Conservation (phyloP, 2,888 invertebrate species). For the Salpingus planirostris region DNA sequence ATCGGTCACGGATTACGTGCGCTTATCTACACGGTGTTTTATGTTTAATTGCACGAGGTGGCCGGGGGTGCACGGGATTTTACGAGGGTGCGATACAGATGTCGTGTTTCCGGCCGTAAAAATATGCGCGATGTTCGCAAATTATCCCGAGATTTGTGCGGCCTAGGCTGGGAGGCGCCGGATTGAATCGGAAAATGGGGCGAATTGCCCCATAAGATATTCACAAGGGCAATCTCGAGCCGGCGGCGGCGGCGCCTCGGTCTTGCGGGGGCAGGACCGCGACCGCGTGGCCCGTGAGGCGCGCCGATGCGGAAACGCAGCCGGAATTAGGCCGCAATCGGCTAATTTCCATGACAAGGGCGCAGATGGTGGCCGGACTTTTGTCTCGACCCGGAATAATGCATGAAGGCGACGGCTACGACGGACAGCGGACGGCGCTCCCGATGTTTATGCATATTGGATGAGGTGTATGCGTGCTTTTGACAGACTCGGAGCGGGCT, state of each 20-base stretch:
- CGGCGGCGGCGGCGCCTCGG: too few species aligned
- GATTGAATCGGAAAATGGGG: conserved; percentile 35
- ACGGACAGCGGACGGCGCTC: conserved; percentile 24
- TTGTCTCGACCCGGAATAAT: conserved; percentile 32
- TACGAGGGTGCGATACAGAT: too few species aligned
- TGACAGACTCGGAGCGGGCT: conserved; percentile 25
- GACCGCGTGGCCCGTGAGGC: conserved; percentile 23
- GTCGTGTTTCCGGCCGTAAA: too few species aligned
- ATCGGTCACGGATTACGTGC: too few species aligned
- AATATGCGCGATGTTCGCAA: too few species aligned
- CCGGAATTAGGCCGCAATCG: conserved; percentile 31
- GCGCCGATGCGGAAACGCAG: conserved; percentile 28
- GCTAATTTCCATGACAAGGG: conserved; percentile 27
- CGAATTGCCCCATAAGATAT: conserved; percentile 39
- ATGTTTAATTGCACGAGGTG: too few species aligned
- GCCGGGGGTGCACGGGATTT: too few species aligned
- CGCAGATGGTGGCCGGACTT: conserved; percentile 25
- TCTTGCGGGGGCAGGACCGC: conserved; percentile 19
- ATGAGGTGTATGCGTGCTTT: conserved; percentile 31
- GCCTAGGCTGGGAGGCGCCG: too few species aligned
- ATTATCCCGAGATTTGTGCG: too few species aligned
- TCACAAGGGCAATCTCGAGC: conserved; percentile 35
- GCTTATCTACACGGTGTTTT: too few species aligned
- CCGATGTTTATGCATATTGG: conserved; percentile 29
- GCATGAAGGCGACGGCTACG: conserved; percentile 37